Evolutionary conservation across 2,888 invertebrate species (phyloP).

Genomic region (Acrobasis suavella): DNA sequence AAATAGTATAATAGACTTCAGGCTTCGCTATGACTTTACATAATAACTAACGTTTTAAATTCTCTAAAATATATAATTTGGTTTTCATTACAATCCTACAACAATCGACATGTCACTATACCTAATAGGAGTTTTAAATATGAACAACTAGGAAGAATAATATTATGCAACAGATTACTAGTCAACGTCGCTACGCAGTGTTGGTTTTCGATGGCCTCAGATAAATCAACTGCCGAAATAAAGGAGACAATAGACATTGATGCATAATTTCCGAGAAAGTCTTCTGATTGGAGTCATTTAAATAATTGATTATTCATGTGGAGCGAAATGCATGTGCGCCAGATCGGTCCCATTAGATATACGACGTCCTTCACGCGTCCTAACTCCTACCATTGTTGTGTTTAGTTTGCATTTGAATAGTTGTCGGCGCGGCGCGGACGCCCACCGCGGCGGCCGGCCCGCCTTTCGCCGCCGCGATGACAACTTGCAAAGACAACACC

Average conservation of each 20-base stretch:
- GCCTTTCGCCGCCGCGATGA: slow-evolving; percentile 58
- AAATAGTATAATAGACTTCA: slow-evolving; percentile 78
- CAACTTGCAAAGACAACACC: slow-evolving; percentile 36
- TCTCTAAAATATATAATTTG: slow-evolving; percentile 82
- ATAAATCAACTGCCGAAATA: slow-evolving; percentile 39
- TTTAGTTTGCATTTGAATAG: slow-evolving; percentile 78
- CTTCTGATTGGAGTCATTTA: slow-evolving; percentile 73
- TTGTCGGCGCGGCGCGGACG: slow-evolving; percentile 63
- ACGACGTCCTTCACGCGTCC: slow-evolving; percentile 81
- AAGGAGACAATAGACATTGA: slow-evolving; percentile 51
- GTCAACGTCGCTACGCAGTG: slow-evolving; percentile 61
- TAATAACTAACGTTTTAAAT: slow-evolving; percentile 77
- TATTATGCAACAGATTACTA: slow-evolving; percentile 80
- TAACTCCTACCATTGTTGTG: slow-evolving; percentile 79
- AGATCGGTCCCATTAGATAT: slow-evolving; percentile 76
- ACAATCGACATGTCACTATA: slow-evolving; percentile 77
- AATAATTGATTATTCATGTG: slow-evolving; percentile 82
- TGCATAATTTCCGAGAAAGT: slow-evolving; percentile 61
- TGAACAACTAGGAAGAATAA: slow-evolving; percentile 80
- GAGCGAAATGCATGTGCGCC: slow-evolving; percentile 72
- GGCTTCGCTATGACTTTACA: slow-evolving; percentile 81
- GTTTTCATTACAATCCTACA: slow-evolving; percentile 80
- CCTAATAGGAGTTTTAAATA: slow-evolving; percentile 81
- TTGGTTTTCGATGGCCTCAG: slow-evolving; percentile 54
- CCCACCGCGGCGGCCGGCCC: slow-evolving; percentile 61